Evolutionary conservation across 2,113 vertebrate genomes (phyloP).

Genomic region (Semnornis frantzii): DNA sequence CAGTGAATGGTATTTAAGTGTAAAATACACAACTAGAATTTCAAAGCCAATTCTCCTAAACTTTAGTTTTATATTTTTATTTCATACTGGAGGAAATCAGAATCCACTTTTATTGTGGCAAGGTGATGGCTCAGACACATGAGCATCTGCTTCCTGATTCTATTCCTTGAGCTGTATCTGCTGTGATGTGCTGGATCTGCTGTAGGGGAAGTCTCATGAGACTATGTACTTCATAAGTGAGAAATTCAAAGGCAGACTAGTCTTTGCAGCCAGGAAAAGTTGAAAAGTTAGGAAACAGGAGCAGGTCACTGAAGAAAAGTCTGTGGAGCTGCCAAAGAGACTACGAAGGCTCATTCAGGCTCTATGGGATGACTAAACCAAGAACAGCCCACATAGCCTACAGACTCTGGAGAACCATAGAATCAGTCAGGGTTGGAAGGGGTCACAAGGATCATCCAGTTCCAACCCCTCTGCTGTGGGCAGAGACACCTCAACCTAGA

Average conservation of each 20-base stretch:
- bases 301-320: background rate
- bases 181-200: background rate
- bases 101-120: background rate
- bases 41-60: background rate
- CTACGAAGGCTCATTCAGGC: background rate
- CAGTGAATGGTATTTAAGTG: background rate
- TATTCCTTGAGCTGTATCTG: too few relatives aligned
- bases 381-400: background rate
- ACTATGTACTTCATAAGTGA: background rate
- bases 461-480: too few relatives aligned
- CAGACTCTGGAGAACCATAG: background rate
- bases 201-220: background rate
- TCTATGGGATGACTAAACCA: background rate
- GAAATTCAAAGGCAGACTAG: background rate
- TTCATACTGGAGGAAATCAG: background rate
- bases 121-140: background rate
- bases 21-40: background rate
- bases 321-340: background rate
- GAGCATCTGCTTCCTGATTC: background rate
- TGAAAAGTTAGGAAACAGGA: background rate
- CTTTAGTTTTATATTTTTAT: background rate
- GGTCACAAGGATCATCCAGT: too few relatives aligned
- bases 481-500: too few relatives aligned
- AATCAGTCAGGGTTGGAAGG: too few relatives aligned
- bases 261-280: background rate